phyloP scores from a whole-genome alignment of 2,797 vertebrate species.

The Zenarchopterus dispar region DNA sequence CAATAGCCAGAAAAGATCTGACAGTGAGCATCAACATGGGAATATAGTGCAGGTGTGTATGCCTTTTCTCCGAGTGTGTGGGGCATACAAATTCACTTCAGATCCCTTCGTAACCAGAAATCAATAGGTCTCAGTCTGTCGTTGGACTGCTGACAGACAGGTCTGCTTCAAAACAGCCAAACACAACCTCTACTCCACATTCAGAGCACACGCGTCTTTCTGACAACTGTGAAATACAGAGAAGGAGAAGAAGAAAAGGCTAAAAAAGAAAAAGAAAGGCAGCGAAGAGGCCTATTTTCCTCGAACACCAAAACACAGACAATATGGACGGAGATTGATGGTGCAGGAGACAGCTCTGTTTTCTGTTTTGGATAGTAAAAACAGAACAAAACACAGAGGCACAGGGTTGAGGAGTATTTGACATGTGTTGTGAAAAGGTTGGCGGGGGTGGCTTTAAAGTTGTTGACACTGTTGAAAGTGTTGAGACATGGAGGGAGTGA shows the following conservation, averaged over 20 bases:
- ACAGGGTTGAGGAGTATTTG: conserved; percentile 9
- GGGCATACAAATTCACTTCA: conserved; percentile 59
- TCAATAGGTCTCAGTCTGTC: conserved; percentile 66
- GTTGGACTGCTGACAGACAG: conserved; percentile 66
- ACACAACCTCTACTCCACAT: conserved; percentile 59
- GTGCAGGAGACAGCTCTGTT: conserved; percentile 42
- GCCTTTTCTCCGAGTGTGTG: conserved; percentile 8
- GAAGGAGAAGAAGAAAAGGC: conserved; percentile 12
- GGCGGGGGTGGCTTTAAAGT: conserved; percentile 18
- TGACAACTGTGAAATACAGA: conserved; percentile 56
- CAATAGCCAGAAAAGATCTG: conserved; percentile 11
- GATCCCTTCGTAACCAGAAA: conserved; percentile 64
- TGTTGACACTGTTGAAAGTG: conserved; percentile 17
- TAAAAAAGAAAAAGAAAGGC: conserved; percentile 11
- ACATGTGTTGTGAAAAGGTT: conserved; percentile 30
- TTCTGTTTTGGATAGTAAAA: conserved; percentile 33
- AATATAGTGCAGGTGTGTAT: conserved; percentile 3
- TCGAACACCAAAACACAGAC: conserved; percentile 25
- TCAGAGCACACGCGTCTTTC: conserved; percentile 63
- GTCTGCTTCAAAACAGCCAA: conserved; percentile 71
- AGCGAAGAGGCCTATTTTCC: conserved; percentile 59
- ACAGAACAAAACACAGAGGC: conserved; percentile 14
- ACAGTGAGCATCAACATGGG: not conserved
- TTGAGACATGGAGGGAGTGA: conserved; percentile 17
- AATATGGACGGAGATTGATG: conserved; percentile 34